Conservation (phyloP, 2,888 invertebrate genomes). For the Leucophenga maculata region DNA sequence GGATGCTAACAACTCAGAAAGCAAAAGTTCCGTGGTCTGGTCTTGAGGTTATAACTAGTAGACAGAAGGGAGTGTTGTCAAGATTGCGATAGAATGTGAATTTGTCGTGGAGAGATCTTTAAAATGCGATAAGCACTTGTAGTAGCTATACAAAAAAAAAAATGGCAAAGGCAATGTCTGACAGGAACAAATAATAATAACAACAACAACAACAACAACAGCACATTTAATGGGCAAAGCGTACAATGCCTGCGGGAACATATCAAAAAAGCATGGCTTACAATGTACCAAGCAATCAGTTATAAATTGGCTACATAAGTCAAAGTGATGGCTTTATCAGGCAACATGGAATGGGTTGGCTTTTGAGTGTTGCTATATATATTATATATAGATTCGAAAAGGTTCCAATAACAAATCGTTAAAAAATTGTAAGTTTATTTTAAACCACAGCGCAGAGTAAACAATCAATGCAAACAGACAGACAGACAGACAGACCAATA, state of each 20-base stretch:
- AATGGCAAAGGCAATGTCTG: neutral
- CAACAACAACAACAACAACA: neutral
- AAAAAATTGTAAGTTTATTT: neutral
- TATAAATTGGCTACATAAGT: constrained; percentile 18
- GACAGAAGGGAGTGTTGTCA: neutral
- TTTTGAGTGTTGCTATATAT: neutral
- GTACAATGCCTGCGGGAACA: constrained; percentile 9
- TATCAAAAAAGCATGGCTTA: neutral
- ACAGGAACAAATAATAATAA: neutral
- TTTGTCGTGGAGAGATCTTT: constrained; percentile 57
- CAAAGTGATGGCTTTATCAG: constrained; percentile 18
- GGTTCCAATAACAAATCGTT: neutral
- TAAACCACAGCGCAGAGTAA: constrained; percentile 4
- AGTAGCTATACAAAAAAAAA: neutral
- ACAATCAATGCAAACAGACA: neutral
- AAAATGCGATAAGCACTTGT: constrained; percentile 46
- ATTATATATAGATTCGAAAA: constrained; percentile 3
- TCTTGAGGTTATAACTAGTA: too few species aligned
- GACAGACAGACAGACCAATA: neutral
- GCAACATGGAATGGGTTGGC: neutral
- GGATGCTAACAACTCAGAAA: constrained; percentile 37
- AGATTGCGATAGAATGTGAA: constrained; percentile 58
- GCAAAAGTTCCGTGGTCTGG: constrained; percentile 23
- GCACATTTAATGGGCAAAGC: neutral
- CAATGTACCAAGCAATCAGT: constrained; percentile 6